Conservation (phyloP, 2,888 invertebrate species). For the Chelonus formosanus region DNA sequence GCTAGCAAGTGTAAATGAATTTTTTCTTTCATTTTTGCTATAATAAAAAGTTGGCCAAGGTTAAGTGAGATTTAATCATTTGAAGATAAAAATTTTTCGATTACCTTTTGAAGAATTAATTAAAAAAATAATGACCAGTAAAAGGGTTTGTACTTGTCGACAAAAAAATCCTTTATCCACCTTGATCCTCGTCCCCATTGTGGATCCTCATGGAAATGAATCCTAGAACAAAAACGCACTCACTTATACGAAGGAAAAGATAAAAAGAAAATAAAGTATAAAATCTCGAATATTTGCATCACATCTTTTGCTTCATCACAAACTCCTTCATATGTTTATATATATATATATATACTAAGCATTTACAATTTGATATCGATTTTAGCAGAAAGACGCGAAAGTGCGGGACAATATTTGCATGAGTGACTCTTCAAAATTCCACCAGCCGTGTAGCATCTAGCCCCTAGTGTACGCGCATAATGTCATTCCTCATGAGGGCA, state of each 20-base stretch:
- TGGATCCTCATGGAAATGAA: constrained; percentile 3
- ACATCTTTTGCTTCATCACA: constrained; percentile 15
- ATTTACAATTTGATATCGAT: constrained; percentile 44
- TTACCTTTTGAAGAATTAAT: constrained; percentile 17
- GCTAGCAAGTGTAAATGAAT: neutral
- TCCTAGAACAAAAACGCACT: constrained; percentile 33
- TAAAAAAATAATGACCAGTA: neutral
- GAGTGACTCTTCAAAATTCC: constrained; percentile 33
- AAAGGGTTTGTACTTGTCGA: too few species aligned
- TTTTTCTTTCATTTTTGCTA: neutral
- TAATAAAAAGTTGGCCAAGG: neutral
- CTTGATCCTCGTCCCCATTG: constrained; percentile 1
- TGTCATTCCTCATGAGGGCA: constrained; percentile 15
- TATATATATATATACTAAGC: constrained; percentile 14
- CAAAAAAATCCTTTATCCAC: neutral
- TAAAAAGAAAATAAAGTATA: neutral
- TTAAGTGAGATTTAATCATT: neutral
- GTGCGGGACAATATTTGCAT: constrained; percentile 29
- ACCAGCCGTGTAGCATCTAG: constrained; percentile 22
- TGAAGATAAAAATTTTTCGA: neutral
- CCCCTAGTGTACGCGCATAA: constrained; percentile 25
- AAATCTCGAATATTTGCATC: constrained; percentile 1
- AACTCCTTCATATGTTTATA: constrained; percentile 13
- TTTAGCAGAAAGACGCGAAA: constrained; percentile 17
- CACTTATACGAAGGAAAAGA: neutral